Percentiles rank a stretch among this genome's conserved stretches.
Conservation (phyloP, 1,140 invertebrate species). For the Portunus trituberculatus region DNA sequence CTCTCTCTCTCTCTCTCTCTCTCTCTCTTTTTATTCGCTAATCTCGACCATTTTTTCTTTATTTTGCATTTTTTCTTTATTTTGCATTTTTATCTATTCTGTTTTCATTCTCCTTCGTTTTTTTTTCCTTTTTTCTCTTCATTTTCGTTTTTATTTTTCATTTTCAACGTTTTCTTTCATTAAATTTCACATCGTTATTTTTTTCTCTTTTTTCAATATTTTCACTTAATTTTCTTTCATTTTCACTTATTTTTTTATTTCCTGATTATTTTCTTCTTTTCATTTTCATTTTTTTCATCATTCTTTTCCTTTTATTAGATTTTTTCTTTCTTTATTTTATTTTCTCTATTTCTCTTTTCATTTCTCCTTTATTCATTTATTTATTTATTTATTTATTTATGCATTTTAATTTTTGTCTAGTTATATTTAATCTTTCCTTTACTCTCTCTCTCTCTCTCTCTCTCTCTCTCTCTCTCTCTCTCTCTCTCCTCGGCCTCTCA, state of each 20-base stretch:
- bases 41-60: neutral
- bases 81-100: neutral
- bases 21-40: no score
- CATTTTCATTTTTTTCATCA: neutral
- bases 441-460: neutral
- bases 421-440: neutral
- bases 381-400: no score
- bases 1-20: no score
- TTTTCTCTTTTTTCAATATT: no score
- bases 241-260: neutral
- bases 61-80: neutral
- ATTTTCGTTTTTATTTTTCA: no score
- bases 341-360: no score
- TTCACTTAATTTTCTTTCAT: no score
- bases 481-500: neutral
- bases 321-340: neutral
- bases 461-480: neutral
- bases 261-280: neutral
- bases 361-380: no score
- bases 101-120: neutral
- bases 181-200: no score
- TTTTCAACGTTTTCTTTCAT: no score
- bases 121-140: no score
- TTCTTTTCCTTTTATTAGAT: neutral
- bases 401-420: neutral